phyloP scores from a whole-genome alignment of 2,888 invertebrate genomes.

The Platerodrilus igneus region DNA sequence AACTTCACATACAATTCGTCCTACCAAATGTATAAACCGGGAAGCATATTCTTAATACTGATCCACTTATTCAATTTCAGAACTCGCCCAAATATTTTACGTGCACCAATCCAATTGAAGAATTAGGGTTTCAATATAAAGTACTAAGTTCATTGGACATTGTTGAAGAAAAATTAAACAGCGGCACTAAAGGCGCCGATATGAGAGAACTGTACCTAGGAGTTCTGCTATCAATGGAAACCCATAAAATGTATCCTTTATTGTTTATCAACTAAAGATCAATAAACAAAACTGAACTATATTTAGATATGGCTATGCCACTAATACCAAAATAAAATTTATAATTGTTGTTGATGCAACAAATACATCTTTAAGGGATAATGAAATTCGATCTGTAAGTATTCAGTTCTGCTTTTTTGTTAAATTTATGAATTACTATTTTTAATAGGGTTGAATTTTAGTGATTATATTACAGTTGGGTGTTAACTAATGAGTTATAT shows the following conservation, averaged over 20 bases:
- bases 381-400: slow-evolving; percentile 85
- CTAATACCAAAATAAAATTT: slow-evolving; percentile 94
- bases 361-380: slow-evolving; percentile 82
- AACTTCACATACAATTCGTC: no score
- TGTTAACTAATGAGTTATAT: no score
- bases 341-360: slow-evolving; percentile 88
- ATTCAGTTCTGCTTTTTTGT: slow-evolving; percentile 32
- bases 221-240: slow-evolving; percentile 87
- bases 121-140: slow-evolving; percentile 86
- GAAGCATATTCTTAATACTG: no score
- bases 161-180: slow-evolving; percentile 76
- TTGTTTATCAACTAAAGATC: background rate
- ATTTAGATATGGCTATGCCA: slow-evolving; percentile 92
- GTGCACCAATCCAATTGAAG: slow-evolving; percentile 71
- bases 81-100: slow-evolving; percentile 89
- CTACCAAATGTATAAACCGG: no score
- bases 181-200: slow-evolving; percentile 64
- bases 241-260: slow-evolving; percentile 80
- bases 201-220: slow-evolving; percentile 87
- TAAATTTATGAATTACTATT: slow-evolving; percentile 7
- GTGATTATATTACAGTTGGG: no score
- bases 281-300: background rate
- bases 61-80: slow-evolving; percentile 55
- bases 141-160: slow-evolving; percentile 89
- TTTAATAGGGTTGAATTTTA: background rate